phyloP scores from a whole-genome alignment of 2,113 vertebrate genomes.

The Rhinichthys klamathensis region DNA sequence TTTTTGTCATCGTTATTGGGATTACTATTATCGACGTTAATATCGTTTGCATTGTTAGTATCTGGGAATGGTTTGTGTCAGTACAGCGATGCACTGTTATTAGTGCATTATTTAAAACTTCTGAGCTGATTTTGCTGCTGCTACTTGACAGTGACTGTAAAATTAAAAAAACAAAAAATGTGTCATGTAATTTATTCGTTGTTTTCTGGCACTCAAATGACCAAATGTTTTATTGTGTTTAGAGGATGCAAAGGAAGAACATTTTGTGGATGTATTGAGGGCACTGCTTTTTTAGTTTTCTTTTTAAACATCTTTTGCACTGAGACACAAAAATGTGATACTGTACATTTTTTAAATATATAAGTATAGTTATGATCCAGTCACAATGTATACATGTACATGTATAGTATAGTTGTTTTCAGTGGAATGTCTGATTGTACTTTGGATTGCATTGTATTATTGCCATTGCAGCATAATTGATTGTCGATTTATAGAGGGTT shows the following conservation, averaged over 20 bases:
- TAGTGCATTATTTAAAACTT: slow-evolving; percentile 71
- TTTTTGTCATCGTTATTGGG: slow-evolving; percentile 63
- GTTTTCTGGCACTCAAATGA: slow-evolving; percentile 59
- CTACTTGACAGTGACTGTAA: slow-evolving; percentile 82
- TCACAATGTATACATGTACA: slow-evolving; percentile 69
- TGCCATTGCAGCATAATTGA: slow-evolving; percentile 74
- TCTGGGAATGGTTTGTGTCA: slow-evolving; percentile 71
- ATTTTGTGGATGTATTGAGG: slow-evolving; percentile 34
- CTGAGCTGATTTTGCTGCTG: slow-evolving; percentile 78
- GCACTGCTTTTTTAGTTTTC: slow-evolving; percentile 57
- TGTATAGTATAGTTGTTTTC: slow-evolving; percentile 72
- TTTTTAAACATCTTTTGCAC: slow-evolving; percentile 79
- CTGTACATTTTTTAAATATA: slow-evolving; percentile 79
- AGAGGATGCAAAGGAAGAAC: slow-evolving; percentile 33
- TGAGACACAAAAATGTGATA: slow-evolving; percentile 80
- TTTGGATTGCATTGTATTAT: slow-evolving; percentile 72
- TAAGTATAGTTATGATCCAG: slow-evolving; percentile 66
- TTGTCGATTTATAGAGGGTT: slow-evolving; percentile 61
- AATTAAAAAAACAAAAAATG: slow-evolving; percentile 58
- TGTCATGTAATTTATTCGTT: slow-evolving; percentile 78
- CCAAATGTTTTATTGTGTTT: slow-evolving; percentile 51
- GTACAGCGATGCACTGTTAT: slow-evolving; percentile 73
- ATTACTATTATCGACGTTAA: slow-evolving; percentile 68
- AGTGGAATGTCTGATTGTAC: slow-evolving; percentile 78
- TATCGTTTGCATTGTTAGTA: slow-evolving; percentile 67